Evolutionary conservation across 2,888 invertebrate species (phyloP).

Genomic region (Spisula solida): DNA sequence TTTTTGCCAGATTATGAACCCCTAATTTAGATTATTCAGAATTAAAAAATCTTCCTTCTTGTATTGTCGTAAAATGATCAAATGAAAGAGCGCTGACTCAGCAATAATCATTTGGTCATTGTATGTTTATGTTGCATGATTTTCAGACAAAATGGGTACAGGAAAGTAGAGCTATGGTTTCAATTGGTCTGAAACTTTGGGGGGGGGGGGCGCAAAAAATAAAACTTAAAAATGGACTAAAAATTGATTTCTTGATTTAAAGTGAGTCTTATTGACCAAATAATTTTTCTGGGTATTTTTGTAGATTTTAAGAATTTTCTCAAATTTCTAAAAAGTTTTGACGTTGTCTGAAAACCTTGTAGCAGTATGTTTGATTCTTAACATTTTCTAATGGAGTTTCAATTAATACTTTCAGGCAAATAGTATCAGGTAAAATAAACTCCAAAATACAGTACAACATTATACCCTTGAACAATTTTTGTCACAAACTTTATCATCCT

Average conservation of each 20-base stretch:
- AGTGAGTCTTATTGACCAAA: no score
- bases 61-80: not conserved
- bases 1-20: not conserved
- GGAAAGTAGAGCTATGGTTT: no score
- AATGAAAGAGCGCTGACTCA: not conserved
- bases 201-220: no score
- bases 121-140: not conserved
- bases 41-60: not conserved
- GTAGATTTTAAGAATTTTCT: not conserved
- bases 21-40: not conserved
- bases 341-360: not conserved
- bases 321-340: not conserved
- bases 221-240: no score
- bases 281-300: not conserved
- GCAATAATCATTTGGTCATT: not conserved
- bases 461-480: not conserved
- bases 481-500: no score
- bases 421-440: not conserved
- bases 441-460: not conserved
- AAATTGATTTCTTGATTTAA: no score
- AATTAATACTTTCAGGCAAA: slow-evolving; percentile 6
- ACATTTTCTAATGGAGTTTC: not conserved
- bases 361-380: not conserved
- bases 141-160: not conserved
- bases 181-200: no score